Base-by-base conservation (phyloP, 53 echinoderm and acorn worm genomes). In the Paelopatides confundens region DNA sequence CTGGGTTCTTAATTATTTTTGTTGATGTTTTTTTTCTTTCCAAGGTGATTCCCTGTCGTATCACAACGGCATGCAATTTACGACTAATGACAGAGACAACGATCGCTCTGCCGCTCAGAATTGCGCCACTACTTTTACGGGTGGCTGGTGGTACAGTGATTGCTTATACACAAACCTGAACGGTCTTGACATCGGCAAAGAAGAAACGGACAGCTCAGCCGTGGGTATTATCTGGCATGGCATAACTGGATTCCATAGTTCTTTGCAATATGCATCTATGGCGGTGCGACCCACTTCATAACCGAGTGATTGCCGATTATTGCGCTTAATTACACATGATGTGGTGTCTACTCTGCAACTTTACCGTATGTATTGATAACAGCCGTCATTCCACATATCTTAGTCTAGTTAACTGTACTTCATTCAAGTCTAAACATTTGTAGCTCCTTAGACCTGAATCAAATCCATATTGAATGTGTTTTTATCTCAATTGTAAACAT, bases 81-180 rank as follows among this genome's bases (percentile, higher is more conserved):
- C 89, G 17, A 93, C 93, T 5, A 48, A 69, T 2, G 93, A 93
- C 84, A 78, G 90, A 17, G 93, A 93, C 76, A 86, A 93, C 49
- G 93, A 93, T 37, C 71, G 79, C 34, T 46, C 90, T 15, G 82
- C 62, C 26, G 37, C 17, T 21, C 58, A 77, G n/a, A 86, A 93
- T 82, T 93, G 93, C 14, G 93, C 86, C 36, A 14, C 47, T 6
- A 36, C 82, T 26, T 93, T 82, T 35, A 66, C 67, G 12, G 82
- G 87, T 3, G 93, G 93, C 11, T 93, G 93, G 93, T 93, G 93
- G 93, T 87, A 71, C 66, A 71, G 71, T 30, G 71, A 62, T 35
- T 93, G 93, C 62, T 82, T 90, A 24, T 93, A 93, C 33, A 64
- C 86, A 17, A 93, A 93, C 48, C 83, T 93, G 14, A 93, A 93